Base-by-base conservation (phyloP, 2,797 vertebrate genomes). In the Sparus aurata region DNA sequence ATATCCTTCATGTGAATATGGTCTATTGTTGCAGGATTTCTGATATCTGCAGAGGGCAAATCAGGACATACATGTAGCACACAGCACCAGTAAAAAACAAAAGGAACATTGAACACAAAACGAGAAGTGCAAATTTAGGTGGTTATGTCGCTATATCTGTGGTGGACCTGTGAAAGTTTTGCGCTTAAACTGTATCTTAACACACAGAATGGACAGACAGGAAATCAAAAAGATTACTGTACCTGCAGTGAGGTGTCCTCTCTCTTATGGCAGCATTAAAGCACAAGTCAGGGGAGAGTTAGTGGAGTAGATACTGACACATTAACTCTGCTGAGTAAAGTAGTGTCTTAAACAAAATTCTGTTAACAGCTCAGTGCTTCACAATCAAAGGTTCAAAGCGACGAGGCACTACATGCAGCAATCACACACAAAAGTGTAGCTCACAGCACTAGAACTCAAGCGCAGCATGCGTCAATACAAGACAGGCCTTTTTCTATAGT, bases 181-280 rank as follows among this genome's bases (percentile, higher is more conserved):
- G 1, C n/a, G 60, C 65, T 18, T n/a, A 45, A 71, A 60, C 1
- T 16, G 3, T 5, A 58, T 57, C 5, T 71, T 11, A 55, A 52
- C 16, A 54, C 16, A 25, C 17, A 34, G 20, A 46, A 74, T n/a
- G 4, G 16, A 66, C 46, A 59, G 16, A 66, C 69, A 58, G 52
- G 1, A 54, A 72, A 65, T 34, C 7, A 67, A 71, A n/a, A 13
- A 3, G 16, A 38, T 53, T n/a, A 84, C 82, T 63, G 20, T 95
- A 96, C 95, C 95, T 95, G 94, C 85, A 46, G 87, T 86, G 60
- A 95, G 87, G 67, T 76, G 89, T 90, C 91, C 93, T 69, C 90
- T 83, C 63, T 94, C 95, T 94, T 89, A 80, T 25, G 63, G 83
- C 66, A 65, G 89, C 88, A 73, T 85, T 86, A 77, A 71, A 75